Conservation (phyloP, 2,113 vertebrate species). For the Maylandia zebra region DNA sequence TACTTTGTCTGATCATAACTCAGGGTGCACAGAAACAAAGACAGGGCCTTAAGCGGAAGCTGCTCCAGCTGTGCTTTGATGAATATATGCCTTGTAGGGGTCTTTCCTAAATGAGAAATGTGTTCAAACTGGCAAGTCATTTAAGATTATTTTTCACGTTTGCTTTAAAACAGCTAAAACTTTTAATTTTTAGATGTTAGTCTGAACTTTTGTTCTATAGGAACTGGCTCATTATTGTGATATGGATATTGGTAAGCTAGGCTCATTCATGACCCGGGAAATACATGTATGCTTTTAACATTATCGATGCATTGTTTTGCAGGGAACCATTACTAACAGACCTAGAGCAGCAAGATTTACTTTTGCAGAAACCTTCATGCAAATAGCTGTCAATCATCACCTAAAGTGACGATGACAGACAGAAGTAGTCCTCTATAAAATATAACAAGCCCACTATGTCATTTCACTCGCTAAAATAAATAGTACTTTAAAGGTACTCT, state of each 20-base stretch:
- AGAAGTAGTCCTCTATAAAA: not conserved
- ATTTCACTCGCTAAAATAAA: not conserved
- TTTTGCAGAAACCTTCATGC: not conserved
- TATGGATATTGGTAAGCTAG: not conserved
- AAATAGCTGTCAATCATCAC: not conserved
- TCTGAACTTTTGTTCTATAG: not conserved
- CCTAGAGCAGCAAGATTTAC: not conserved
- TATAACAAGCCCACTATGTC: not conserved
- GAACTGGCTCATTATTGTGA: not conserved
- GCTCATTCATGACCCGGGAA: not conserved
- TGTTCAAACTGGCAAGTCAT: not conserved
- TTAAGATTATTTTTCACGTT: not conserved
- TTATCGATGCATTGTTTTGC: not conserved
- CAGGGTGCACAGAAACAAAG: not conserved
- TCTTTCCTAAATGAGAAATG: not conserved
- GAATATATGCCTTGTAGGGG: not conserved
- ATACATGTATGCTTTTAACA: not conserved
- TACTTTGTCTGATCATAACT: not conserved
- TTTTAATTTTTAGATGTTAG: not conserved
- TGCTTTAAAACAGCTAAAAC: not conserved
- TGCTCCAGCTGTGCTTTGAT: not conserved
- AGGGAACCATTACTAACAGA: not conserved
- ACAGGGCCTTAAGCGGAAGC: not conserved
- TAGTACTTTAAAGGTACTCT: not conserved
- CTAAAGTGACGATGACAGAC: fast-evolving